Base-by-base conservation (phyloP, 2,888 invertebrate genomes). In the Phyllotreta striolata region DNA sequence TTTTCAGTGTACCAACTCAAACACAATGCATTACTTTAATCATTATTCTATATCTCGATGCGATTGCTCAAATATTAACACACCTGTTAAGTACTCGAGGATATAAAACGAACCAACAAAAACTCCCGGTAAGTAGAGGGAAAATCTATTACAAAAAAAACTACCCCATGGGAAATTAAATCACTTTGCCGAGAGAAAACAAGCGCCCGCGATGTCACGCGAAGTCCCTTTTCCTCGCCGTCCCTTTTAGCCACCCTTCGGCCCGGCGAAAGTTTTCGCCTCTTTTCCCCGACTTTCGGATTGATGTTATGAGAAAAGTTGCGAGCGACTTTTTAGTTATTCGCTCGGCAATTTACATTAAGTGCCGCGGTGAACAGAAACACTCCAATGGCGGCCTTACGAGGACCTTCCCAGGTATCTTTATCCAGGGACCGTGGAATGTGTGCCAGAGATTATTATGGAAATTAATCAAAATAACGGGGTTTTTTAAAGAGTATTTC, bases 281-380 rank as follows among this genome's bases (percentile, higher is more conserved):
- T 43, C 14, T 64, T 24, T 24, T n/a, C n/a, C 67, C 60, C 66
- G 74, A 74, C 70, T 75, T 75, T 64, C 71, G 72, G 74, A 76
- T 76, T 74, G 75, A 76, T 74, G 72, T 76, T 74, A 73, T 74
- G 74, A 72, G 74, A 68, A 74, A 76, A 75, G 74, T 75, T 75
- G 66, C 65, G 60, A 62, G 69, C 71, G 73, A 76, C 74, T 76
- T 76, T 75, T 75, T 74, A 70, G 72, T 73, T 49, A 47, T 47
- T 55, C 73, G 73, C 73, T 75, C 70, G 73, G 73, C 73, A 74
- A 74, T 76, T 74, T 75, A 76, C 75, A 75, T 75, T 74, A 74
- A 76, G 76, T 75, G 75, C 73, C 72, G 71, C 70, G 44, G 44
- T 52, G 54, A 54, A 63, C 68, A 68, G 24, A 24, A 24, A 24